Percentiles rank a stretch among this genome's conserved stretches.
Evolutionary conservation across 2,888 invertebrate species (phyloP).

Genomic region (Xestoiulus laeticollis): DNA sequence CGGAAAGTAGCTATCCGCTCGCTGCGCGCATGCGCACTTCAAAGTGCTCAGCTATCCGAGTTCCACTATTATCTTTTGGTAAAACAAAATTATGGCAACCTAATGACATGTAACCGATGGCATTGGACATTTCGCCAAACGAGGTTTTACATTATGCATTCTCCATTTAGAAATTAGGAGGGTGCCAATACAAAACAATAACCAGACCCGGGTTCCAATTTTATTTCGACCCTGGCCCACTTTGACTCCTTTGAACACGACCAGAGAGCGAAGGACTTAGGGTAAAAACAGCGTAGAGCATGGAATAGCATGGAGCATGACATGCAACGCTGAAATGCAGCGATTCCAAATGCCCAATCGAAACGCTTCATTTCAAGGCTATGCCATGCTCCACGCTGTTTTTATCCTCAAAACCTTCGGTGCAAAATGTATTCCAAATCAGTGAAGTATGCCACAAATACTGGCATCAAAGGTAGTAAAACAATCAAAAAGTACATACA

Average conservation of each 20-base stretch:
- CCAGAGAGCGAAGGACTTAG: not conserved
- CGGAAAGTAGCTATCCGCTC: no score
- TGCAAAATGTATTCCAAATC: not conserved
- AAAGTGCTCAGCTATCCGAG: no score
- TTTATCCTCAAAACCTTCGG: no score
- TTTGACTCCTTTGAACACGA: constrained; percentile 1
- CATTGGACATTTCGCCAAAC: not conserved
- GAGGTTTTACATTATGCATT: not conserved
- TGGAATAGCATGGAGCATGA: no score
- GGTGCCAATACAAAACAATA: constrained; percentile 18
- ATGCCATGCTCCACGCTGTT: no score
- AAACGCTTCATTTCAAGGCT: no score
- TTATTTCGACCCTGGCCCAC: constrained; percentile 26
- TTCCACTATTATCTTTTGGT: no score
- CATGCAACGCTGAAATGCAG: no score
- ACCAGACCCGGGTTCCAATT: constrained; percentile 14
- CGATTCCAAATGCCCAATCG: no score
- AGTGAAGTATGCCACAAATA: not conserved
- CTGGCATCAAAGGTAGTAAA: not conserved
- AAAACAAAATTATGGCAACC: no score
- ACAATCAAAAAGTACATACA: not conserved
- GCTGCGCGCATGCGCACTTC: no score
- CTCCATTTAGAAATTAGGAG: constrained; percentile 26
- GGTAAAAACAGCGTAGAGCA: no score
- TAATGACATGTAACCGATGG: constrained; percentile 3